Evolutionary conservation across 2,797 vertebrate species (phyloP).

Genomic region (Steatocranus sp.): DNA sequence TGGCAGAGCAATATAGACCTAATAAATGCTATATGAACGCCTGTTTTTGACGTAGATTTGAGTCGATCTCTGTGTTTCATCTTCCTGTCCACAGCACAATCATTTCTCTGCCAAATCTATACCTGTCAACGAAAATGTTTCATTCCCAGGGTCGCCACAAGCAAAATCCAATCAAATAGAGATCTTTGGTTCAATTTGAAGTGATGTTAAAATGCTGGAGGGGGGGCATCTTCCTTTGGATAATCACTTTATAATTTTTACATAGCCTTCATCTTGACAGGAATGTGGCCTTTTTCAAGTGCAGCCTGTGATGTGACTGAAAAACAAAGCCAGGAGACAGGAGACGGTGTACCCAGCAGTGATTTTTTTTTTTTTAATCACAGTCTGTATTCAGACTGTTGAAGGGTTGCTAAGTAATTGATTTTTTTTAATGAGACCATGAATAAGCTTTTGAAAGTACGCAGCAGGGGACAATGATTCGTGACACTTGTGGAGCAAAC

Average conservation of each 20-base stretch:
- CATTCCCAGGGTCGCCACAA: not conserved
- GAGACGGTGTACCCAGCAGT: constrained; percentile 36
- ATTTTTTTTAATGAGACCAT: constrained; percentile 72
- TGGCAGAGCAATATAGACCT: not conserved
- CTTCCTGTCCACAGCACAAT: not conserved
- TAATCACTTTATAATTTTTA: not conserved
- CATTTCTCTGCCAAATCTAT: not conserved
- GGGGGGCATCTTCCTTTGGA: not conserved
- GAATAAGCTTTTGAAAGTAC: constrained; percentile 36
- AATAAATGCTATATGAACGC: not conserved
- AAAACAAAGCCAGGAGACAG: constrained; percentile 47
- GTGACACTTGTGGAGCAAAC: constrained; percentile 46
- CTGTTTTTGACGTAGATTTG: not conserved
- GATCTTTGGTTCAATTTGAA: not conserved
- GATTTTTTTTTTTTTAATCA: constrained; percentile 42
- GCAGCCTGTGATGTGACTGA: constrained; percentile 28
- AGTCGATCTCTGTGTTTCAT: not conserved
- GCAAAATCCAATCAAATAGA: constrained; percentile 17
- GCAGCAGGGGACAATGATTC: constrained; percentile 72
- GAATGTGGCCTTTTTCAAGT: constrained; percentile 39
- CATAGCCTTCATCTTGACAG: constrained; percentile 44
- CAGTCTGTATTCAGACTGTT: constrained; percentile 69
- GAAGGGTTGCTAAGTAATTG: constrained; percentile 68
- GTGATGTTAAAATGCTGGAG: not conserved
- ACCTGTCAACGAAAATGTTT: not conserved